Percentiles rank a stretch among this genome's conserved stretches.
phyloP scores from a whole-genome alignment of 2,888 invertebrate genomes.

The Melieria omissa region DNA sequence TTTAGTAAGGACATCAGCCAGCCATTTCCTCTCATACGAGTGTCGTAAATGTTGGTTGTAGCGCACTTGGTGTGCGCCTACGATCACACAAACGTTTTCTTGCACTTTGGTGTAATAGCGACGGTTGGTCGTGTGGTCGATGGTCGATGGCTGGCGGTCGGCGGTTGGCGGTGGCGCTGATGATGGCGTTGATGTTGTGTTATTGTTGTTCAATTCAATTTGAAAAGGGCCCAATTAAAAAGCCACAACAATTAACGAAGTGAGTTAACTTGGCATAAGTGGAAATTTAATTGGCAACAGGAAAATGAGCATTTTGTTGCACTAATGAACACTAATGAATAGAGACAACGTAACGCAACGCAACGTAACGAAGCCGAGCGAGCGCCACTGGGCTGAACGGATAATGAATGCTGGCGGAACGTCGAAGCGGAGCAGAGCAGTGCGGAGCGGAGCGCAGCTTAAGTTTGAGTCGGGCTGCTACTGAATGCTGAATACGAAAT shows the following conservation, averaged over 20 bases:
- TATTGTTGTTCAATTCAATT: conserved; percentile 54
- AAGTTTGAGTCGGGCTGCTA: too few relatives aligned
- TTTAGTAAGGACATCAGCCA: too few relatives aligned
- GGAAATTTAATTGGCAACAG: conserved; percentile 64
- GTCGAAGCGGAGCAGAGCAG: too few relatives aligned
- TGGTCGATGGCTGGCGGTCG: conserved; percentile 2
- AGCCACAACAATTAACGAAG: conserved; percentile 63
- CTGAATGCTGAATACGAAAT: not conserved
- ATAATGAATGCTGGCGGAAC: not conserved
- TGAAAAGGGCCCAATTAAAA: conserved; percentile 62
- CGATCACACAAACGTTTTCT: too few relatives aligned
- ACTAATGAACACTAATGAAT: conserved; percentile 65
- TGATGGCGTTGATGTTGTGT: conserved; percentile 40
- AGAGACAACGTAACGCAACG: conserved; percentile 49
- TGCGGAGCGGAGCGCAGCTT: too few relatives aligned
- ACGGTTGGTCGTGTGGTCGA: too few relatives aligned
- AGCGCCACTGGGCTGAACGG: not conserved
- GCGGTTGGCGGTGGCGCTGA: conserved; percentile 22
- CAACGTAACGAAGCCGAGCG: not conserved
- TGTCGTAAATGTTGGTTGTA: too few relatives aligned
- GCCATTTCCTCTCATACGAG: too few relatives aligned
- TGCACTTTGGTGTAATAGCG: too few relatives aligned
- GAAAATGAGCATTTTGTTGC: conserved; percentile 64
- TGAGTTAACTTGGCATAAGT: conserved; percentile 63
- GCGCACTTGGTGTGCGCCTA: too few relatives aligned